These are phyloP conservation scores for Actenoides hombroni DNA, from an alignment of 2,113 vertebrate species.

Conservation along the genomic window DNA sequence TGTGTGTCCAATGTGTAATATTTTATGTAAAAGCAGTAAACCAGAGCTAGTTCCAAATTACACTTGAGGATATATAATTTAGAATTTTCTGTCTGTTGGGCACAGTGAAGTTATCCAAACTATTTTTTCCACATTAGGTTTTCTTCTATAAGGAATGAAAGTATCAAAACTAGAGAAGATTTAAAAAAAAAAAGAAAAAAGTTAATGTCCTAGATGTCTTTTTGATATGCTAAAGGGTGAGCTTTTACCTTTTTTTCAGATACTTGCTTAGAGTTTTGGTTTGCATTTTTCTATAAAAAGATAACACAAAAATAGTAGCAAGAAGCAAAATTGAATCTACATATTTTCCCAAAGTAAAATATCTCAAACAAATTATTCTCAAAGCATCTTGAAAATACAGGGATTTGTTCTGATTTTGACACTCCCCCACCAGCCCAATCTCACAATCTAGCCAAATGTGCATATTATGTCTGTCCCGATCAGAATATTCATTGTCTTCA, in stretches of 20 bases:
- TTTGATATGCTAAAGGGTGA: not conserved
- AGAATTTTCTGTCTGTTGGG: not conserved
- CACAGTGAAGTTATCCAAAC: not conserved
- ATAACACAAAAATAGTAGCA: not conserved
- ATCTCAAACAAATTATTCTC: not conserved
- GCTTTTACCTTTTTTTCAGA: not conserved
- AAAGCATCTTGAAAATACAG: not conserved
- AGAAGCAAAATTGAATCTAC: not conserved
- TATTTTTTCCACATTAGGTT: not conserved
- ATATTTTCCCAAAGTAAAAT: not conserved
- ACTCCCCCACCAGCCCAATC: fast-evolving
- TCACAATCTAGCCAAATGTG: not conserved
- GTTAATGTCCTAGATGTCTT: not conserved
- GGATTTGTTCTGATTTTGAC: not conserved
- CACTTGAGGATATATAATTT: not conserved
- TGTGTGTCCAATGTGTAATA: not conserved
- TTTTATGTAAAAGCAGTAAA: not conserved
- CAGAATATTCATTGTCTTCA: not conserved
- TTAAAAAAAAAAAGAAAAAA: not conserved
- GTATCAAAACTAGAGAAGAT: not conserved
- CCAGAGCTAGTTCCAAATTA: not conserved
- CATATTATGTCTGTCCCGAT: not conserved
- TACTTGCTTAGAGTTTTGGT: not conserved
- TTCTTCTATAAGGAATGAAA: not conserved
- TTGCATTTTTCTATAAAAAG: not conserved